Base-by-base conservation (phyloP, 2,888 invertebrate species). In the Pseudoips prasinana region DNA sequence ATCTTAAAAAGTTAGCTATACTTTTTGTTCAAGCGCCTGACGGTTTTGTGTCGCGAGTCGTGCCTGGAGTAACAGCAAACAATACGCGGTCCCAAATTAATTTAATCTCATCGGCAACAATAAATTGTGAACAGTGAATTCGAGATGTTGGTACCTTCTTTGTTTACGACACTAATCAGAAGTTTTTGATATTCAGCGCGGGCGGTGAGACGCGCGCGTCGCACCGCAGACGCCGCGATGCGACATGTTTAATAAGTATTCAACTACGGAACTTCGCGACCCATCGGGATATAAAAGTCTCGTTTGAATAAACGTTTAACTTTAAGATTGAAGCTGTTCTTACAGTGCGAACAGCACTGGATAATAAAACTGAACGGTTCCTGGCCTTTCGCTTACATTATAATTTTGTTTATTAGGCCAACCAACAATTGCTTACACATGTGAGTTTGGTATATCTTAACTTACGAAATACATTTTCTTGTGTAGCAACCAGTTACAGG, bases 211-310 rank as follows among this genome's bases (percentile, higher is more conserved):
- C 11, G 40, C 24, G 23, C 6, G 25, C 25, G 8, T 37, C 40
- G 35, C 46, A 43, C 41, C 25, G 29, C 28, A 2, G 14, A 3
- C 14, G 14, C 14, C 14, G 9, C 23, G 41, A 29, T 46, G 53
- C 49, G 52, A 49, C 56, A 38, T 52, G 29, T 53, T 53, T 60
- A 39, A 55, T 54, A 61, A 53, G 57, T 60, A 58, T 57, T 58
- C 58, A 55, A 34, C 41, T 27, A 33, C 41, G 29, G 33, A 41
- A 33, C 31, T 33, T 20, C 7, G 25, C 24, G 47, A 29, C 42
- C 45, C 52, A 40, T 44, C 30, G 39, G 41, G 40, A 44, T 46
- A 35, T 38, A 24, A 51, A 52, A 52, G 48, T 51, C 49, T 52
- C 50, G 39, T 37, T 46, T 33, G 46, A 45, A 51, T 42, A 58